Conservation (phyloP, 1,140 invertebrate genomes). For the Drosophila bocki region DNA sequence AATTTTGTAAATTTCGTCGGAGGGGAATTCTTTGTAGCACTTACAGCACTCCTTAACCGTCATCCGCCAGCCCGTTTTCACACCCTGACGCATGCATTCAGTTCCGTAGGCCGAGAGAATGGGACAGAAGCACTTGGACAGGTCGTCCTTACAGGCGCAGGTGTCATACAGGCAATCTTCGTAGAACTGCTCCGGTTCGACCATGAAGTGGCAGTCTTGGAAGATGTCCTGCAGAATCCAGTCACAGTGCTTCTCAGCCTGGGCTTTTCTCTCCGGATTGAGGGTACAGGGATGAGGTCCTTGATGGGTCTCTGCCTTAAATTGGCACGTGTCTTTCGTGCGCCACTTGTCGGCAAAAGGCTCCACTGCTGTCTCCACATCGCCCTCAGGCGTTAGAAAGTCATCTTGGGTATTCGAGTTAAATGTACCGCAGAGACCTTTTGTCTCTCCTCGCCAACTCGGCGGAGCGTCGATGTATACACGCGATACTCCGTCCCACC, state of each 20-base stretch:
- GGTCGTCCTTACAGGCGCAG: conserved; percentile 90
- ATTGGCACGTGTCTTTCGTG: conserved; percentile 90
- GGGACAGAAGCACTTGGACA: conserved; percentile 91
- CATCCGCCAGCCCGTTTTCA: conserved; percentile 91
- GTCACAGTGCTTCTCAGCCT: conserved; percentile 90
- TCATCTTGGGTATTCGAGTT: conserved; percentile 95
- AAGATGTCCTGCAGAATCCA: conserved; percentile 90
- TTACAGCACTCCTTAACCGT: conserved; percentile 90
- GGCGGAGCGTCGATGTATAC: conserved; percentile 93
- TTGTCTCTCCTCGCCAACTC: conserved; percentile 88
- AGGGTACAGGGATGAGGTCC: conserved; percentile 89
- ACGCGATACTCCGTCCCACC: conserved; percentile 93
- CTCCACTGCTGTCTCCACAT: conserved; percentile 90
- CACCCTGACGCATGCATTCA: conserved; percentile 90
- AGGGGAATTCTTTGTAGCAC: conserved; percentile 84
- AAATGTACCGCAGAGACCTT: conserved; percentile 95
- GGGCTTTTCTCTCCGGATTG: conserved; percentile 89
- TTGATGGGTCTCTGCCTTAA: conserved; percentile 86
- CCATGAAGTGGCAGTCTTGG: conserved; percentile 91
- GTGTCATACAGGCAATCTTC: conserved; percentile 94
- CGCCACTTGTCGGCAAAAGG: conserved; percentile 96
- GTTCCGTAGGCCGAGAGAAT: conserved; percentile 92
- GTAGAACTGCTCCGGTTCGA: conserved; percentile 92
- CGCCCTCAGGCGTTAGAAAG: conserved; percentile 93
- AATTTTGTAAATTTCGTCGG: neutral